phyloP scores from a whole-genome alignment of 2,113 vertebrate genomes.

The Notechis scutatus region DNA sequence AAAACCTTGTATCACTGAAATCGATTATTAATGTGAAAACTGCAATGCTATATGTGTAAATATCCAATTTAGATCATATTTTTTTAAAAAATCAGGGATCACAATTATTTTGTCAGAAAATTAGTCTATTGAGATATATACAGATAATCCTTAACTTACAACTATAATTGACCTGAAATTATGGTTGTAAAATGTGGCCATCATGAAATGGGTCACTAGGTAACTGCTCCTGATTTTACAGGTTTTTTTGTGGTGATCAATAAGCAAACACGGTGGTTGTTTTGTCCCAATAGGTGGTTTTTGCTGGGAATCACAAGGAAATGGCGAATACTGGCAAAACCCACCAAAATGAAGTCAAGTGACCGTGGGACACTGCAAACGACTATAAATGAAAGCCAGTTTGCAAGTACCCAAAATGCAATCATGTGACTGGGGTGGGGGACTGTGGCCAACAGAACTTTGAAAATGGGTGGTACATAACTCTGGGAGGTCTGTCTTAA shows the following conservation, averaged over 20 bases:
- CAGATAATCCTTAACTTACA: background rate
- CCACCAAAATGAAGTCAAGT: background rate
- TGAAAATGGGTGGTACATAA: background rate
- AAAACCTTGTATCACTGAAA: background rate
- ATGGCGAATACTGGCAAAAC: background rate
- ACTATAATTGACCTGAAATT: background rate
- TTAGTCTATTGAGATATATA: background rate
- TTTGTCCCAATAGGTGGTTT: background rate
- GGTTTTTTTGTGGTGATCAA: background rate
- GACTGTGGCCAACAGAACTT: background rate
- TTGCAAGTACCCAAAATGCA: background rate
- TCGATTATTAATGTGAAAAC: background rate
- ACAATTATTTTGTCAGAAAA: background rate
- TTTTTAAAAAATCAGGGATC: background rate
- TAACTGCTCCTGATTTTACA: background rate
- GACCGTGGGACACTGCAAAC: background rate
- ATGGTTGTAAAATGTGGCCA: background rate
- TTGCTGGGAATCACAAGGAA: background rate
- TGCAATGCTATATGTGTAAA: background rate
- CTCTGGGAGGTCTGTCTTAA: background rate
- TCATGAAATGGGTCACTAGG: background rate
- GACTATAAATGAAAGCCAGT: background rate
- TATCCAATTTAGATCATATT: background rate
- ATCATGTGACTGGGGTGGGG: background rate
- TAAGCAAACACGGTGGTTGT: background rate